Base-by-base conservation (phyloP, 2,113 vertebrate genomes). In the Aramus guarauna region DNA sequence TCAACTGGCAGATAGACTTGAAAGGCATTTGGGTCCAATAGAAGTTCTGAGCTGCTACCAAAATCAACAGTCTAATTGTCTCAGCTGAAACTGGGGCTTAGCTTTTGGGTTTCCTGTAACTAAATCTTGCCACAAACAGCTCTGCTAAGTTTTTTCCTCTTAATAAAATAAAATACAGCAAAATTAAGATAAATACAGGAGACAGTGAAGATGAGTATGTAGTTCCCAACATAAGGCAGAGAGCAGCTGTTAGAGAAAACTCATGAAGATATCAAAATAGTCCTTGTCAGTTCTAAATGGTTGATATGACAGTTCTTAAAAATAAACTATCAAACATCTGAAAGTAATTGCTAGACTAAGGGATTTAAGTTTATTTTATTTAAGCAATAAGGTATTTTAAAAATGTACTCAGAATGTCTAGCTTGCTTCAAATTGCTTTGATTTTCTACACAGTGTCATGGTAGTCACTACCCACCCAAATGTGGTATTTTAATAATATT, bases 41-140 rank as follows among this genome's bases (percentile, higher is more conserved):
- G 94, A 95, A 95, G 85, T 95, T 82, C 94, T 97, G 94, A 96
- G 90, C 79, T 94, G 62, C 78, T 94, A 97, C 96, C 97, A 97
- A 97, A 96, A 95, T 74, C 96, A 97, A 97, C 94, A 97, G 88
- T 88, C 66, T 96, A 96, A 95, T 97, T 97, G 95, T 97, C 92
- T 97, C 93, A 91, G 81, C 76, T 94, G 95, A 97, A 97, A 94
- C 91, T 93, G 71, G 76, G 93, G 71, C 94, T 96, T 90, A 97
- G 85, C 85, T 94, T 92, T 94, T 85, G 85, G 92, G 95, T 96
- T 97, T 97, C 94, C 97, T 97, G 96, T 93, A 94, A 95, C 90
- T 91, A 91, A 92, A 95, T 75, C 96, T 92, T 94, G 85, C 88
- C 93, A 86, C 94, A 89, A 95, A 94, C 93, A 94, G 91, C 63